Percentiles rank a stretch among this genome's conserved stretches.
Evolutionary conservation across 2,888 invertebrate genomes (phyloP).

Genomic region (Belgica antarctica): DNA sequence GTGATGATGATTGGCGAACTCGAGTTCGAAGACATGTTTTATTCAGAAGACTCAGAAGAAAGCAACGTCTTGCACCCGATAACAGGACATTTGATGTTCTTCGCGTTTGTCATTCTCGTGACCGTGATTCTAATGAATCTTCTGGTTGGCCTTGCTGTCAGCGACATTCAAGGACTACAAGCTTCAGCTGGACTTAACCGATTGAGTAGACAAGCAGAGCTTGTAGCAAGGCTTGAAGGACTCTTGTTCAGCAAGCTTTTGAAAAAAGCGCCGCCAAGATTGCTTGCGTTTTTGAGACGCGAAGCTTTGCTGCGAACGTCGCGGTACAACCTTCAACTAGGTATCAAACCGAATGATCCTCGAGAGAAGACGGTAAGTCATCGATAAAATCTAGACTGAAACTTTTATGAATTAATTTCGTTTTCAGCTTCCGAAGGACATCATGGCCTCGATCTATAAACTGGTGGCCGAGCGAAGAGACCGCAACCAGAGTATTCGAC

Average conservation of each 20-base stretch:
- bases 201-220: slow-evolving; percentile 74
- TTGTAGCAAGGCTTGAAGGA: slow-evolving; percentile 78
- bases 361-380: slow-evolving; percentile 62
- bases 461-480: slow-evolving; percentile 69
- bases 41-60: slow-evolving; percentile 53
- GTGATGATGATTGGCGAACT: slow-evolving; percentile 89
- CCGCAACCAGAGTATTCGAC: slow-evolving; percentile 59
- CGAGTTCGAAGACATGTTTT: slow-evolving; percentile 82
- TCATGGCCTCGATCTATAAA: slow-evolving; percentile 71
- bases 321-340: slow-evolving; percentile 68
- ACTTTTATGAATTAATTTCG: not conserved
- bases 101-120: slow-evolving; percentile 73
- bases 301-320: slow-evolving; percentile 75
- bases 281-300: slow-evolving; percentile 66
- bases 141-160: slow-evolving; percentile 80
- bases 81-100: slow-evolving; percentile 73
- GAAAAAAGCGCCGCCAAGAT: slow-evolving; percentile 63
- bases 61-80: slow-evolving; percentile 62
- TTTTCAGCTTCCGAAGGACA: slow-evolving; percentile 65
- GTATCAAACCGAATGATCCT: slow-evolving; percentile 79
- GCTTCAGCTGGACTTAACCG: slow-evolving; percentile 77
- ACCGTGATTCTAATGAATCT: slow-evolving; percentile 80
- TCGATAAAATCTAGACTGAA: not conserved
- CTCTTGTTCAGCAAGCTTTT: slow-evolving; percentile 76
- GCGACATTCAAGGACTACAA: slow-evolving; percentile 79